Evolutionary conservation across 2,888 invertebrate species (phyloP), one percentile per base, ranked within the genome.

Genomic region (Torymus texanus): DNA sequence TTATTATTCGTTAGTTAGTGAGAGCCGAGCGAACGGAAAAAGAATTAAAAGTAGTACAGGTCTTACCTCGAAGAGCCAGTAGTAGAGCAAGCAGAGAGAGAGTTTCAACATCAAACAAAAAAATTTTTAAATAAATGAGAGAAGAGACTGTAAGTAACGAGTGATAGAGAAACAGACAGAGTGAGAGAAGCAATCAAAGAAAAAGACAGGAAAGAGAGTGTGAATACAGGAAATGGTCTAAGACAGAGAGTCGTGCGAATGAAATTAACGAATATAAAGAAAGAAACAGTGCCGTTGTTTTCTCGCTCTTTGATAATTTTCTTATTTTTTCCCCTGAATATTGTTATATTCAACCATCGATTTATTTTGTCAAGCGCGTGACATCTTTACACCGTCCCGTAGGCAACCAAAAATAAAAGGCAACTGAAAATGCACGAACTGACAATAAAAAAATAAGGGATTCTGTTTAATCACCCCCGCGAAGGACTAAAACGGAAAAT

Each of bases 251-350:
- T 41, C 76, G 75, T 79, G 82, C 78, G 76, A 81, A 81, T 81
- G 76, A 82, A 80, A 80, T 78, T 82, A 79, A 79, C 58, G 66
- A 80, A 79, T 74, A 73, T 71, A 75, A 77, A 73, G 59, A 81
- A 77, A 74, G 62, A 74, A 74, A 75, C 59, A 75, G 78, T 81
- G 75, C 75, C 78, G 72, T 81, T 75, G 71, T 74, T 74, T 78
- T 80, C 65, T 80, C 70, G 77, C 61, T 77, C 58, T 74, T 65
- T 61, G 53, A 41, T 53, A 70, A 70, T 68, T 53, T 58, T 74
- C 50, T 68, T 3, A 59, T 62, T 13, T 59, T 53, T 16, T 58
- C 24, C 51, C 11, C 18, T 67, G 18, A 41, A 41, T 8, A 41
- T 67, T 56, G 13, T n/a, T 56, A 55, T 67, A 61, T 67, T 21